phyloP scores from a whole-genome alignment of 2,113 vertebrate species.

The Chloropsis cyanopogon region DNA sequence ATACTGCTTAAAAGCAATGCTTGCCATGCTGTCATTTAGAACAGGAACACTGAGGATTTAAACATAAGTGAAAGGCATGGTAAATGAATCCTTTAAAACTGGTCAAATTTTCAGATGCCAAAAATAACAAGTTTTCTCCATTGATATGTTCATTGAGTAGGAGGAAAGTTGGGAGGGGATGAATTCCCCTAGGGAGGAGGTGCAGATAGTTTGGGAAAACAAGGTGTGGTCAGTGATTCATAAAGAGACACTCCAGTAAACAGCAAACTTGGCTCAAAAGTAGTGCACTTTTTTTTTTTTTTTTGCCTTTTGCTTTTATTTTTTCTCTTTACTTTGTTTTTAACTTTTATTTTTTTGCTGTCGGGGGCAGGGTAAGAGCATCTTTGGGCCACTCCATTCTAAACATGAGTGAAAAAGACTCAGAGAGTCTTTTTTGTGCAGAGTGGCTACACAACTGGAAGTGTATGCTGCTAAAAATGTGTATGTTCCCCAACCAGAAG shows the following conservation, averaged over 20 bases:
- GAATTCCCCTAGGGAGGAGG: slow-evolving; percentile 10
- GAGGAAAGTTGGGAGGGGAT: slow-evolving; percentile 48
- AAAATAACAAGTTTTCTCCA: slow-evolving; percentile 69
- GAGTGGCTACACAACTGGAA: not conserved
- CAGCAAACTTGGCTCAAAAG: slow-evolving; percentile 10
- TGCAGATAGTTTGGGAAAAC: slow-evolving; percentile 50
- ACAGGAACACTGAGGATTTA: slow-evolving; percentile 68
- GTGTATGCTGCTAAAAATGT: not conserved
- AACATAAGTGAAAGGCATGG: slow-evolving; percentile 72
- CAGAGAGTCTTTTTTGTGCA: not conserved
- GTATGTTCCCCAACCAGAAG: not conserved
- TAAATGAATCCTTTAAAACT: slow-evolving; percentile 70
- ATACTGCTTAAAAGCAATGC: slow-evolving; percentile 75
- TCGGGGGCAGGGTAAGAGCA: accelerated
- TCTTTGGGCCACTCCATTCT: not conserved
- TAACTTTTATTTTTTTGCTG: not conserved
- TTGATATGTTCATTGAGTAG: slow-evolving; percentile 70
- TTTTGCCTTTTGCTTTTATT: accelerated
- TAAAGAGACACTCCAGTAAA: slow-evolving; percentile 42
- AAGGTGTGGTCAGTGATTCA: slow-evolving; percentile 63
- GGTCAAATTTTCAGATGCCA: slow-evolving; percentile 69
- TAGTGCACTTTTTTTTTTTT: not conserved
- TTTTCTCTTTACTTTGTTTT: not conserved
- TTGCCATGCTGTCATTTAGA: slow-evolving; percentile 76
- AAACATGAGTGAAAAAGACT: not conserved